These are phyloP conservation scores for Pelosia muscerda DNA, from an alignment of 2,888 invertebrate genomes.

Conservation along the genomic window DNA sequence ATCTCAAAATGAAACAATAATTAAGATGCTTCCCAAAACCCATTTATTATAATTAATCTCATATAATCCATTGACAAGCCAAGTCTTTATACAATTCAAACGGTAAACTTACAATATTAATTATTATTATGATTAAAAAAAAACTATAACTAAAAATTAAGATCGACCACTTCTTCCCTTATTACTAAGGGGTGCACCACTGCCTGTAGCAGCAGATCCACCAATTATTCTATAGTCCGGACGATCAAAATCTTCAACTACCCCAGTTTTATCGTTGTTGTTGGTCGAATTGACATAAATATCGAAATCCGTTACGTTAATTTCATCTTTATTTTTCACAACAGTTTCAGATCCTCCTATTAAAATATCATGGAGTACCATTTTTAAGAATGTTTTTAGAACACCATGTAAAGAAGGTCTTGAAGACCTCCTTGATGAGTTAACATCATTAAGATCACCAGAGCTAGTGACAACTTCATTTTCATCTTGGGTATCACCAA, in stretches of 20 bases:
- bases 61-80: constrained; percentile 40
- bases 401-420: background rate
- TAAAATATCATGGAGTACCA: constrained; percentile 2
- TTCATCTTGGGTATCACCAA: background rate
- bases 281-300: background rate
- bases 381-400: constrained; percentile 14
- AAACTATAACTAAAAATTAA: background rate
- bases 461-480: background rate
- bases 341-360: no score
- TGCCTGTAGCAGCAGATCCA: constrained; percentile 72
- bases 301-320: background rate
- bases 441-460: background rate
- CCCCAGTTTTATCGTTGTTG: background rate
- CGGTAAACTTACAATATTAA: background rate
- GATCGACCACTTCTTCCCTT: constrained; percentile 66
- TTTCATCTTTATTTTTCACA: background rate
- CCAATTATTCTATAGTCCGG: constrained; percentile 73
- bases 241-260: constrained; percentile 36
- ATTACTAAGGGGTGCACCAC: constrained; percentile 69
- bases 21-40: constrained; percentile 46
- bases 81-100: constrained; percentile 29
- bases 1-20: constrained; percentile 25
- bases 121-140: background rate
- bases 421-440: background rate
- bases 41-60: constrained; percentile 37